A percentile compares a stretch with the other conserved stretches of the same genome.
Conservation (phyloP, 2,113 vertebrate species). For the Pimephales promelas region DNA sequence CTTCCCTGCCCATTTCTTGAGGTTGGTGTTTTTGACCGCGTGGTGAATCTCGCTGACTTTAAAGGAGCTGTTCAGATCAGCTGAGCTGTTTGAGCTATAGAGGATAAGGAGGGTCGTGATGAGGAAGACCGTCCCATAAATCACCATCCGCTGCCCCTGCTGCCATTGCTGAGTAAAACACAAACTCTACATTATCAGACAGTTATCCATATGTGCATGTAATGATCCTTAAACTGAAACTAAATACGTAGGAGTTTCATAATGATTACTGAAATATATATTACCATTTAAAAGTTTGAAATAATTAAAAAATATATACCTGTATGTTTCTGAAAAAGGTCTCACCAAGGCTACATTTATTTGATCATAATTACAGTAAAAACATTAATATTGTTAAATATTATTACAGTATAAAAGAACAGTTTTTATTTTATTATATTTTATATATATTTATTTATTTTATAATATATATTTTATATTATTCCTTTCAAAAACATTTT, state of each 20-base stretch:
- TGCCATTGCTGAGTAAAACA: slow-evolving; percentile 56
- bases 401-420: not conserved
- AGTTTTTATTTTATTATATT: not conserved
- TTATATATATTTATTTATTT: not conserved
- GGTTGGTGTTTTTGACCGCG: slow-evolving; percentile 70
- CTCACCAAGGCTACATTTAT: not conserved
- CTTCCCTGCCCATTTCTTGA: slow-evolving; percentile 85
- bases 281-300: too few relatives aligned
- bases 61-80: slow-evolving; percentile 73
- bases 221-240: not conserved
- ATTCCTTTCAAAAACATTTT: not conserved
- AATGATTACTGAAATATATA: not conserved
- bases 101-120: slow-evolving; percentile 92
- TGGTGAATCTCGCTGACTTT: slow-evolving; percentile 62
- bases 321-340: not conserved
- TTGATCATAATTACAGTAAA: not conserved
- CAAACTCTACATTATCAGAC: not conserved
- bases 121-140: slow-evolving; percentile 84
- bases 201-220: not conserved
- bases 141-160: slow-evolving; percentile 85
- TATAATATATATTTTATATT: too few relatives aligned
- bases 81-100: slow-evolving; percentile 71
- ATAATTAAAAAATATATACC: not conserved
- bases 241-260: not conserved
- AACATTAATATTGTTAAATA: not conserved